A percentile compares a stretch with the other conserved stretches of the same genome.
phyloP scores from a whole-genome alignment of 2,113 vertebrate genomes.

The Chinchilla lanigera region DNA sequence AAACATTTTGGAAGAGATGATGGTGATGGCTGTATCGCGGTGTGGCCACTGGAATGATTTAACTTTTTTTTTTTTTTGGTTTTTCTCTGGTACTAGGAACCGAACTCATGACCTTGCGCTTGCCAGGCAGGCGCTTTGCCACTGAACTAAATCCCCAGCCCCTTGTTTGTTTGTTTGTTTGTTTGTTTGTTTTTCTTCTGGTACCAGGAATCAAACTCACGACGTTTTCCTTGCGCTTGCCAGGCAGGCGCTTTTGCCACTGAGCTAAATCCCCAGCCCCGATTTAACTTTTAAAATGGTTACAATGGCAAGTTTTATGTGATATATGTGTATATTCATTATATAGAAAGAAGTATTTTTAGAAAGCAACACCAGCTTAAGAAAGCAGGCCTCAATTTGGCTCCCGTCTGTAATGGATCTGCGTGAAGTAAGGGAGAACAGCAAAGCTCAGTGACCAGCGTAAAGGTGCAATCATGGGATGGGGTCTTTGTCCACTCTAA shows the following conservation, averaged over 20 bases:
- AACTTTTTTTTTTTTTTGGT: too few relatives aligned
- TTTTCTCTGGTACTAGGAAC: too few relatives aligned
- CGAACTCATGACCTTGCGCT: too few relatives aligned
- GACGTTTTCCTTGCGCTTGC: too few relatives aligned
- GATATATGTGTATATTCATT: background rate
- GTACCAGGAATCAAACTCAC: too few relatives aligned
- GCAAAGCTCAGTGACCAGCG: accelerated
- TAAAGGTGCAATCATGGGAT: background rate
- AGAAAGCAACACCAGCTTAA: background rate
- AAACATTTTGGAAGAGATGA: background rate
- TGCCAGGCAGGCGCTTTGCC: too few relatives aligned
- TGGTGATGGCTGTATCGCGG: background rate
- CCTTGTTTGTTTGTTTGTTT: too few relatives aligned
- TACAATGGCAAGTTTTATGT: background rate
- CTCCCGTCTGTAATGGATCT: background rate
- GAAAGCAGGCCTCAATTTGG: background rate
- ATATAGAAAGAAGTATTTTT: background rate
- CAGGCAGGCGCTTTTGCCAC: too few relatives aligned
- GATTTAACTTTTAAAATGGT: background rate
- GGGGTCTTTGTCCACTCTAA: accelerated
- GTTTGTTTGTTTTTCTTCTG: too few relatives aligned
- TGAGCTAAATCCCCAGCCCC: too few relatives aligned
- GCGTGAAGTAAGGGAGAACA: background rate
- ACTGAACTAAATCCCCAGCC: too few relatives aligned
- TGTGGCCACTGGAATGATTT: background rate